A percentile compares a stretch with the other conserved stretches of the same genome.
These are phyloP conservation scores for Tetraneura akinire DNA, from an alignment of 1,140 invertebrate species.

Conservation along the genomic window DNA sequence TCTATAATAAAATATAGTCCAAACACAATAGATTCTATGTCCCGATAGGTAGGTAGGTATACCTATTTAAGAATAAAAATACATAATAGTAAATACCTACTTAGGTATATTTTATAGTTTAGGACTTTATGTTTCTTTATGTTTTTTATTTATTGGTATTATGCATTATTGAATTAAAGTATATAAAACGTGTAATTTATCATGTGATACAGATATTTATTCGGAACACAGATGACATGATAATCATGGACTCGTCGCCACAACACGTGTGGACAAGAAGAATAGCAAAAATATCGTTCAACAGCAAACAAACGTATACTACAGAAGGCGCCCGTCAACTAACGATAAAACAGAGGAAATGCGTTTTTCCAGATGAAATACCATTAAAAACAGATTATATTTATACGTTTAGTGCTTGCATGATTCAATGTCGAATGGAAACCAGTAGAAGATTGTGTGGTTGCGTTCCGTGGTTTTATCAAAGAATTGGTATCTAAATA, in stretches of 20 bases:
- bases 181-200: too few species aligned
- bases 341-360: conserved; percentile 67
- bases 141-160: too few species aligned
- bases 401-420: conserved; percentile 71
- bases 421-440: conserved; percentile 70
- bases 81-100: too few species aligned
- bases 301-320: conserved; percentile 72
- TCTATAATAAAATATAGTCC: too few species aligned
- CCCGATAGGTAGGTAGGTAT: too few species aligned
- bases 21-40: too few species aligned
- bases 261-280: conserved; percentile 69
- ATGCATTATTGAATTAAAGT: too few species aligned
- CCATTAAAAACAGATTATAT: conserved; percentile 63
- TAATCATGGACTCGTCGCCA: conserved; percentile 66
- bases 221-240: conserved; percentile 68
- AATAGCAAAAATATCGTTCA: conserved; percentile 67
- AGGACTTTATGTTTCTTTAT: too few species aligned
- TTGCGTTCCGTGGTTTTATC: conserved; percentile 71
- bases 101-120: too few species aligned
- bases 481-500: conserved; percentile 55
- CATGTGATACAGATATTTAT: conserved; percentile 64
- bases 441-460: conserved; percentile 64
- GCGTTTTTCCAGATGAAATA: conserved; percentile 68
- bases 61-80: too few species aligned
- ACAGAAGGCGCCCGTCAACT: conserved; percentile 70